Evolutionary conservation across 2,113 vertebrate species (phyloP), one percentile per base, ranked within the genome.

Genomic region (Loxodonta africana): DNA sequence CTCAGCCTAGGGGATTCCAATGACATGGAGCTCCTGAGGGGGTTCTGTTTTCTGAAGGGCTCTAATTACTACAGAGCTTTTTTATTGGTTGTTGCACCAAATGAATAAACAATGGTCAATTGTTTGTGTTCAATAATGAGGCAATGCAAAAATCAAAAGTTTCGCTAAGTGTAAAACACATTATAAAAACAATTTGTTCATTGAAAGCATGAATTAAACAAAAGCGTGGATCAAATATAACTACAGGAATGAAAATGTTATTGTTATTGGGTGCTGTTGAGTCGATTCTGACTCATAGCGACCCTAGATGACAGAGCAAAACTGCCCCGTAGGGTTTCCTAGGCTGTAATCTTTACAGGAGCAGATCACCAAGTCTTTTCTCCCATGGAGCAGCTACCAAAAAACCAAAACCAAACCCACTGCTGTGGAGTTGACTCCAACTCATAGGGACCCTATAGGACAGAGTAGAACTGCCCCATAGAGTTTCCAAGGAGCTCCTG

Each of bases 71-170:
- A 30, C 41, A 63, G 15, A 93, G 30, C 84, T 92, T 44, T 69
- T 91, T 71, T 96, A 57, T 83, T 94, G 76, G 95, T 90, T 76
- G 8, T 94, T 84, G 77, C 18, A 83, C 84, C 91, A 95, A 84
- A 92, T 76, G 48, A 86, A 91, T 92, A 65, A 87, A 97, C 95
- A 96, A 84, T 82, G 44, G 41, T 77, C 90, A 96, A 57, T 84
- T 88, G 81, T 95, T 92, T 87, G 71, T 88, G 63, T 88, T 95
- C 84, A 93, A 87, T 88, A 94, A 93, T 67, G 83, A 91, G 51
- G 46, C 37, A 51, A 37, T 30, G 12, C 76, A 86, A 90, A 85
- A 93, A 85, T 65, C 65, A 85, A 44, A 80, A 76, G 26, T 11
- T 84, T 95, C 85, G 57, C 21, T 51, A 93, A 78, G 17, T 83